These are phyloP conservation scores for Macrosiphum euphorbiae DNA, from an alignment of 2,888 invertebrate species.

Conservation along the genomic window DNA sequence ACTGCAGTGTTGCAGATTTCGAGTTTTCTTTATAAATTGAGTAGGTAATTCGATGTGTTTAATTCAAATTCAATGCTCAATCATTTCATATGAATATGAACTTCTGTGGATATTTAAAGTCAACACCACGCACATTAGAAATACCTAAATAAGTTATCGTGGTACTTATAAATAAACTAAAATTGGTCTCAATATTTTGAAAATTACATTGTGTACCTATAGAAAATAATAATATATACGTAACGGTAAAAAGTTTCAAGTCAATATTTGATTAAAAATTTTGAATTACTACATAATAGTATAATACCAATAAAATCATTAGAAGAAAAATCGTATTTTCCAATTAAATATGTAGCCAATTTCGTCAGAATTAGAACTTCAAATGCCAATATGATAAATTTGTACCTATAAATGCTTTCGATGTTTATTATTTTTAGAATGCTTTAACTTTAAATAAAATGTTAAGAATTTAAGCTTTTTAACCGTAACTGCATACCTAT, in stretches of 20 bases:
- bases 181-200: neutral
- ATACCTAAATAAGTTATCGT: neutral
- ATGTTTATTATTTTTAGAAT: neutral
- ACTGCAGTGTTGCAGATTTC: neutral
- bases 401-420: neutral
- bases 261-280: neutral
- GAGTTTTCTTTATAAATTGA: neutral
- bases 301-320: no score
- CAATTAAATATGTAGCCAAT: neutral
- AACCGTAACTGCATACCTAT: no score
- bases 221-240: neutral
- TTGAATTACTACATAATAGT: no score
- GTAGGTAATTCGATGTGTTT: neutral
- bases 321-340: neutral
- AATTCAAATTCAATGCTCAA: neutral
- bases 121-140: neutral
- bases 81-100: neutral
- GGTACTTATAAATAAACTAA: neutral
- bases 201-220: neutral
- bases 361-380: neutral
- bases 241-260: neutral
- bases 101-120: neutral
- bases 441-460: neutral
- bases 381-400: neutral
- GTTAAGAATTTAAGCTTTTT: no score